Evolutionary conservation across 1,140 invertebrate genomes (phyloP).

Genomic region (Hylaeus anthracinus): DNA sequence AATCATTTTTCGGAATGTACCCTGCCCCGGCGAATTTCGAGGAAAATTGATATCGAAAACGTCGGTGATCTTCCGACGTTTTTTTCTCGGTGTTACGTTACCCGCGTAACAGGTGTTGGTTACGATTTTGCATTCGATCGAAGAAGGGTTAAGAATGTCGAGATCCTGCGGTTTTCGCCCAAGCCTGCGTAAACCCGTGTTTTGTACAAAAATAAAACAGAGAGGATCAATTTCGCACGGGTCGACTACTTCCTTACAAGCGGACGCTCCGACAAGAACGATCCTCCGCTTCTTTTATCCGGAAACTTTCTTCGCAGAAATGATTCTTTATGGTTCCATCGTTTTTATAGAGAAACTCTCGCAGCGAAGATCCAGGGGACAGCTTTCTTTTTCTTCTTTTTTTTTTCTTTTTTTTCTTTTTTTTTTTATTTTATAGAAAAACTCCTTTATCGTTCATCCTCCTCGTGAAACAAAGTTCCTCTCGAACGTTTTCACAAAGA

Average conservation of each 20-base stretch:
- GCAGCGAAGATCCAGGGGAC: not conserved
- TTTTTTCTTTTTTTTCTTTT: not conserved
- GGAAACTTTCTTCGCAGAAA: not conserved
- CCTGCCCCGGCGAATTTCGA: not conserved
- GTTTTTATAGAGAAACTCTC: not conserved
- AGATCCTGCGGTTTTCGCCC: too few species aligned
- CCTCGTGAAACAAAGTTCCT: too few species aligned
- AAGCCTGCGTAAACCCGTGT: not conserved
- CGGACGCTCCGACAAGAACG: not conserved
- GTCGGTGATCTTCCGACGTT: not conserved
- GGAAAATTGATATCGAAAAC: constrained; percentile 18
- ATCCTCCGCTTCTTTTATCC: constrained; percentile 6
- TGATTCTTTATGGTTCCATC: constrained; percentile 16
- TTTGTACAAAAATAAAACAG: constrained; percentile 2
- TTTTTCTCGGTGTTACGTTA: too few species aligned
- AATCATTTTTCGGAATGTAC: not conserved
- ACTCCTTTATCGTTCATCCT: not conserved
- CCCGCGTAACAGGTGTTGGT: not conserved
- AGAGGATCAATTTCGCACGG: not conserved
- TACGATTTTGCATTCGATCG: too few species aligned
- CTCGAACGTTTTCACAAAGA: too few species aligned
- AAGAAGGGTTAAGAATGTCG: too few species aligned
- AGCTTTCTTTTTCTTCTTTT: not conserved
- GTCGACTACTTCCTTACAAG: not conserved
- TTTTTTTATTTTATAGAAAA: too few species aligned